A percentile compares a stretch with the other conserved stretches of the same genome.
phyloP scores from a whole-genome alignment of 2,888 invertebrate genomes.

The Ypsolopha scabrella region DNA sequence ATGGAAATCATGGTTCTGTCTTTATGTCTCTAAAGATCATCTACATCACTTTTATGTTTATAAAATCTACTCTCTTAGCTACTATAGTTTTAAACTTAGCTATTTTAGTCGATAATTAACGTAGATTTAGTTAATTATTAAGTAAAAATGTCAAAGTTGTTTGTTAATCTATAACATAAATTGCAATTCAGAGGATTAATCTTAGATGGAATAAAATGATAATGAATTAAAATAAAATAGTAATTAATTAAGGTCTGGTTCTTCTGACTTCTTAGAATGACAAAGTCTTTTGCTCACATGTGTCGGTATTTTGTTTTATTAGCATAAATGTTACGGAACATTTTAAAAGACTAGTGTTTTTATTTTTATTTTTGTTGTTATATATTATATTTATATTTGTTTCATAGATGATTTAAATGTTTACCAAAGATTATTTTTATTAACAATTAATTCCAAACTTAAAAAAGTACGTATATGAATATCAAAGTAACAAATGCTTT shows the following conservation, averaged over 20 bases:
- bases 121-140: slow-evolving; percentile 47
- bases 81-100: slow-evolving; percentile 47
- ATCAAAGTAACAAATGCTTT: no score
- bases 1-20: no score
- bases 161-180: slow-evolving; percentile 65
- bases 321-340: no score
- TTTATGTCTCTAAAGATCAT: slow-evolving; percentile 11
- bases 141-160: slow-evolving; percentile 50
- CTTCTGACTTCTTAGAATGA: slow-evolving; percentile 19
- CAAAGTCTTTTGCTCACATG: slow-evolving; percentile 25
- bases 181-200: slow-evolving; percentile 67
- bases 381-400: slow-evolving; percentile 18
- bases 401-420: slow-evolving; percentile 24
- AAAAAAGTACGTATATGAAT: no score
- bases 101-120: slow-evolving; percentile 26
- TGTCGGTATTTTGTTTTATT: not conserved
- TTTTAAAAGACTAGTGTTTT: no score
- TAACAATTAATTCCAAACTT: not conserved
- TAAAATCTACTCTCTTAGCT: slow-evolving; percentile 22
- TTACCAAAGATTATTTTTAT: slow-evolving; percentile 26
- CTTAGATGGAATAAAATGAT: slow-evolving; percentile 43
- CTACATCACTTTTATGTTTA: slow-evolving; percentile 15
- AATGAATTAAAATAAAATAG: slow-evolving; percentile 44
- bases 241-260: slow-evolving; percentile 19
- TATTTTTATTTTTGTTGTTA: slow-evolving; percentile 12